phyloP scores from a whole-genome alignment of 2,113 vertebrate species.

The Opisthocomus hoazin region DNA sequence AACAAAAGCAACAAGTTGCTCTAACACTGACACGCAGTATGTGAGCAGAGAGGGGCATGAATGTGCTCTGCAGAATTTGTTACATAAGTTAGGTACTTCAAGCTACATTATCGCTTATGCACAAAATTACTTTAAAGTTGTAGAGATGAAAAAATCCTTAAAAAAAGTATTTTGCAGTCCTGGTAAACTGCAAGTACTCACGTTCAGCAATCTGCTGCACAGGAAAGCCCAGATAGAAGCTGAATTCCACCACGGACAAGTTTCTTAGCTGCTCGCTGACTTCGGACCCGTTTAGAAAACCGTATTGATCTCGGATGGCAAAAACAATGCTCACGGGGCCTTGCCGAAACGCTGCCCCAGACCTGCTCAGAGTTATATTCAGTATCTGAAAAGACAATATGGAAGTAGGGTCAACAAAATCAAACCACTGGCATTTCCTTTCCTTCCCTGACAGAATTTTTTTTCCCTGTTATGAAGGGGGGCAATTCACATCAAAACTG shows the following conservation, averaged over 20 bases:
- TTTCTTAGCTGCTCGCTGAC: slow-evolving; percentile 86
- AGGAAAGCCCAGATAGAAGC: slow-evolving; percentile 93
- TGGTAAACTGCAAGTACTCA: slow-evolving; percentile 70
- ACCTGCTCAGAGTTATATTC: slow-evolving; percentile 81
- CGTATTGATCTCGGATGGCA: slow-evolving; percentile 65
- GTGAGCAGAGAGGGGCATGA: not conserved
- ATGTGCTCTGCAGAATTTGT: not conserved
- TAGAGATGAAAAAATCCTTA: not conserved
- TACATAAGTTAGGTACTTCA: not conserved
- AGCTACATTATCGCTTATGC: not conserved
- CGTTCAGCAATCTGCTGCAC: slow-evolving; percentile 95
- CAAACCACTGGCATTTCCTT: not conserved
- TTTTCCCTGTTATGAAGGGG: not conserved
- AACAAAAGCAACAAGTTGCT: not conserved
- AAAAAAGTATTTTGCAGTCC: not conserved
- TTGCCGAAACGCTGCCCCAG: slow-evolving; percentile 50
- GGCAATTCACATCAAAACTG: not conserved
- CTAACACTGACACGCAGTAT: not conserved
- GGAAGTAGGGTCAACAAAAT: not conserved
- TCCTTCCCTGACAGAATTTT: not conserved
- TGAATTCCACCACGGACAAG: slow-evolving; percentile 91
- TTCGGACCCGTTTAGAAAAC: slow-evolving; percentile 85
- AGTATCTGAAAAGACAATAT: slow-evolving; percentile 77
- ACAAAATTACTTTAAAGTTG: not conserved
- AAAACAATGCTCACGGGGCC: slow-evolving; percentile 87